Evolutionary conservation across 2,113 vertebrate genomes (phyloP).

Genomic region (Anolis carolinensis): DNA sequence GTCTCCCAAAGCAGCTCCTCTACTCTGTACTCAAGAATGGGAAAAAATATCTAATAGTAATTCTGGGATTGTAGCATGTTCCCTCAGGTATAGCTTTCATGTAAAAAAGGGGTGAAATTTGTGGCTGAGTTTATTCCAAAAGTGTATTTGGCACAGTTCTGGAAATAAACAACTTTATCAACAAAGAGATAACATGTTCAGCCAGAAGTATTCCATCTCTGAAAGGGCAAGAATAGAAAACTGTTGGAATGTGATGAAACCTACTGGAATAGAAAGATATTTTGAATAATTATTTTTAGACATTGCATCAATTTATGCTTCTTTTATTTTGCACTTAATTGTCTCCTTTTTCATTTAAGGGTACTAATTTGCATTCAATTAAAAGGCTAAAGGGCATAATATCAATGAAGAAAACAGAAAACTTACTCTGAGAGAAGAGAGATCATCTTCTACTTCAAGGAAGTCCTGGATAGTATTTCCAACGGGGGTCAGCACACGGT

Average conservation of each 20-base stretch:
- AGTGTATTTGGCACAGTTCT: not conserved
- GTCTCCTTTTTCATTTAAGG: not conserved
- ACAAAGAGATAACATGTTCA: not conserved
- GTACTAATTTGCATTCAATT: not conserved
- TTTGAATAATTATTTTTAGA: not conserved
- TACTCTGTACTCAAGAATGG: no score
- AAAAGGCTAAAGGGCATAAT: not conserved
- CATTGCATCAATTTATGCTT: not conserved
- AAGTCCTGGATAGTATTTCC: slow-evolving; percentile 87
- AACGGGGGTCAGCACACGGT: slow-evolving; percentile 89
- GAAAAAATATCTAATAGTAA: no score
- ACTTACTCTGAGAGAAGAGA: slow-evolving; percentile 86
- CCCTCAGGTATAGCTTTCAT: no score
- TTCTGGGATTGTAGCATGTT: no score
- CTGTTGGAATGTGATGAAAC: not conserved
- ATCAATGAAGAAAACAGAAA: not conserved
- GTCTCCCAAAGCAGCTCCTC: no score
- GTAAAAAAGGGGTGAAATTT: no score
- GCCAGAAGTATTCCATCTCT: not conserved
- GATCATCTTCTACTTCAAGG: slow-evolving; percentile 86
- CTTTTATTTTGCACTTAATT: not conserved
- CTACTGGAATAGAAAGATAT: not conserved
- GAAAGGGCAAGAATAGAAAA: not conserved
- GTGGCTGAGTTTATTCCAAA: no score
- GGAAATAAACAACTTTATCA: not conserved